A percentile compares a stretch with the other conserved stretches of the same genome.
Conservation (phyloP, 2,113 vertebrate genomes). For the Apistogramma diplotaenia region DNA sequence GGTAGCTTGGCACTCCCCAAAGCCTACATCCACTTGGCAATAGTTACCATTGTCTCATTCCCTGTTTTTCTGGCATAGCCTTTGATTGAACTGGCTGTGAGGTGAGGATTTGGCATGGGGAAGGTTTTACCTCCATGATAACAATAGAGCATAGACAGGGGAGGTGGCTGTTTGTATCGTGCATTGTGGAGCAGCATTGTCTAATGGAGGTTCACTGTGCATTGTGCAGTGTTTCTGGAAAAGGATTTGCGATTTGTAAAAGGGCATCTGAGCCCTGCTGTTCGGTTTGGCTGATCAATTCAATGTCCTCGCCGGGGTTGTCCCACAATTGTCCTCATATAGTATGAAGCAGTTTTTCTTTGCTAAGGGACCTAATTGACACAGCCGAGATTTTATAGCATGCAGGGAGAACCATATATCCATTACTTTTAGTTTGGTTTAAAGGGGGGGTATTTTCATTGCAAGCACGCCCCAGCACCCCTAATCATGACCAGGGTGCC, state of each 20-base stretch:
- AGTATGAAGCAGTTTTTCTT: slow-evolving; percentile 29
- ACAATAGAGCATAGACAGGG: slow-evolving; percentile 59
- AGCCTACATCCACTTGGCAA: slow-evolving; percentile 55
- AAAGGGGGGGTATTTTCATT: slow-evolving; percentile 50
- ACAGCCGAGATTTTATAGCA: slow-evolving; percentile 22
- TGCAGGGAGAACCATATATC: slow-evolving; percentile 13
- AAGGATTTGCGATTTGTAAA: slow-evolving; percentile 57
- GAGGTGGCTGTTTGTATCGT: slow-evolving; percentile 35
- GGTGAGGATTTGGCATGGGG: slow-evolving; percentile 62
- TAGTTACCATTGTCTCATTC: slow-evolving; percentile 54
- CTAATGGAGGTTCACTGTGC: slow-evolving; percentile 49
- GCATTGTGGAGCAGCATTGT: slow-evolving; percentile 57
- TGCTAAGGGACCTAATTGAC: slow-evolving; percentile 40
- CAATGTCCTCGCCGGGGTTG: slow-evolving; percentile 21
- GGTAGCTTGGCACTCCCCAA: slow-evolving; percentile 47
- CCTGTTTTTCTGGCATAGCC: slow-evolving; percentile 44
- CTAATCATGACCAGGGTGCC: slow-evolving; percentile 63
- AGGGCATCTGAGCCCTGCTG: slow-evolving; percentile 47
- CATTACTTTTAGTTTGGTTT: slow-evolving; percentile 28
- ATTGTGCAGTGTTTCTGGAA: slow-evolving; percentile 56
- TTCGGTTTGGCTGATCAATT: slow-evolving; percentile 51
- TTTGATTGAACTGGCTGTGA: slow-evolving; percentile 63
- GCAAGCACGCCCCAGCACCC: slow-evolving; percentile 49
- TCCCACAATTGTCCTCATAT: slow-evolving; percentile 35
- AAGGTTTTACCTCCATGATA: slow-evolving; percentile 52